Evolutionary conservation across 2,888 invertebrate species (phyloP), one percentile per base, ranked within the genome.

Genomic region (Lepidochrysops patricia): DNA sequence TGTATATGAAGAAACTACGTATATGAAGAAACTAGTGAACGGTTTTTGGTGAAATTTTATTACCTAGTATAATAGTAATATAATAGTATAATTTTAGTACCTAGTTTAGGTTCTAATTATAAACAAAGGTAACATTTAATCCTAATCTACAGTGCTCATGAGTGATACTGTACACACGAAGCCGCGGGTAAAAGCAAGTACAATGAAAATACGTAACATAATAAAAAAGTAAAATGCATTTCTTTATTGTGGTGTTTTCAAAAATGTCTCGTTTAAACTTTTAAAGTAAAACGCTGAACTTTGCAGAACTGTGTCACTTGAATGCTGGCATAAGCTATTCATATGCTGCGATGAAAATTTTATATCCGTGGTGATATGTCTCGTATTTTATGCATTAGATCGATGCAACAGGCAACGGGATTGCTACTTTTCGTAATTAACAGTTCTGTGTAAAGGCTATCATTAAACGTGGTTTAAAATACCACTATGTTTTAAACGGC

Each of bases 281-380:
- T 43, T 43, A 43, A 43, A 43, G 43, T 43, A 43, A 43, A 19
- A 43, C 19, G 43, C 19, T 43, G 43, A 43, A 43, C 43, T 43
- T 43, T 43, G 7, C 43, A 43, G 43, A 43, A 43, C 19, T 43
- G 43, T 43, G 43, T 43, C 19, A 43, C 12, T 43, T 43, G 9
- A 23, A 43, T 43, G 43, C 43, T 43, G 19, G 19, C 43, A 43
- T 43, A 43, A 43, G 43, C 43, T 43, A 43, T 43, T 43, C 43
- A 43, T 43, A 19, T 9, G 19, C 15, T 43, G 13, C 19, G 9
- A 43, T 43, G 43, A 43, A 43, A 43, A 43, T 43, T 43, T 43
- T 19, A 43, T 43, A 19, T 4, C 43, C 43, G 7, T 19, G 43
- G 9, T 19, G 43, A 37, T 5, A 37, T 15, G 7, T 15, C 13